A percentile compares a stretch with the other conserved stretches of the same genome.
Conservation (phyloP, 2,113 vertebrate genomes). For the Serilophus lunatus region DNA sequence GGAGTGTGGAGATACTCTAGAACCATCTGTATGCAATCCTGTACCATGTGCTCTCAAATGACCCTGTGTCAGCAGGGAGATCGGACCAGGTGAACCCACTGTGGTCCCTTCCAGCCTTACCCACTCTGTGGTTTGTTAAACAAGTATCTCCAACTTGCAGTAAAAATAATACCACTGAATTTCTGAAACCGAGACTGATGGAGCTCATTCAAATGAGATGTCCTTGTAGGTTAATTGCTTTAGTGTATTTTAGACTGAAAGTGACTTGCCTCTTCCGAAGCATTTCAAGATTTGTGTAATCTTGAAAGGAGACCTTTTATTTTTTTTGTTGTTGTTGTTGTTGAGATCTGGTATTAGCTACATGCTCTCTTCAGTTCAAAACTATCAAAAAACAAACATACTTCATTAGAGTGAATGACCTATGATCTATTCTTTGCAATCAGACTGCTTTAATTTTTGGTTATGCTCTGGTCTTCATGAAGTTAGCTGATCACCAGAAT, state of each 20-base stretch:
- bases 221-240: not conserved
- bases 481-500: not conserved
- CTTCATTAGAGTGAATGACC: not conserved
- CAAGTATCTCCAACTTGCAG: no score
- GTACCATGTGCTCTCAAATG: not conserved
- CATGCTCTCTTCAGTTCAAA: not conserved
- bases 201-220: not conserved
- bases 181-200: not conserved
- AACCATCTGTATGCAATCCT: accelerated
- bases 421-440: not conserved
- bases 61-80: not conserved
- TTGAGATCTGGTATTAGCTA: not conserved
- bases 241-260: not conserved
- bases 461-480: not conserved
- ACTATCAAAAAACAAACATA: not conserved
- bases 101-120: not conserved
- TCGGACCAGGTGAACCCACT: not conserved
- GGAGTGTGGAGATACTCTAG: not conserved
- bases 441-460: not conserved
- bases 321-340: not conserved
- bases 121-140: not conserved
- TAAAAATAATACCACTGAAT: no score
- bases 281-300: not conserved
- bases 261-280: not conserved
- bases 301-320: not conserved